These are phyloP conservation scores for Eutolmus rufibarbis DNA, from an alignment of 2,888 invertebrate species.

Conservation along the genomic window DNA sequence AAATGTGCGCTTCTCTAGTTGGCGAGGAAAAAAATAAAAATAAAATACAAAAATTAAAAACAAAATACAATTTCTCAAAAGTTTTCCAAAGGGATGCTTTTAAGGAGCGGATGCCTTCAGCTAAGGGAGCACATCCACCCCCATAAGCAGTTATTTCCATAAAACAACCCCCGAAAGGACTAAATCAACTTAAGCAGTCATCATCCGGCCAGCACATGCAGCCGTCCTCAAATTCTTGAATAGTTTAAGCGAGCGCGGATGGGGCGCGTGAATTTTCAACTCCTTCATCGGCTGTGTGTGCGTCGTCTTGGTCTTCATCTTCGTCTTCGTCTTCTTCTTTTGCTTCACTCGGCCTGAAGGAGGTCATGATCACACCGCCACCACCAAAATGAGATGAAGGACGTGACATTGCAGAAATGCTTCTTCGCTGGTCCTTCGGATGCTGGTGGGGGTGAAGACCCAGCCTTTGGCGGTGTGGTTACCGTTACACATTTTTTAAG, in stretches of 20 bases:
- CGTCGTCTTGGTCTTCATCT: background rate
- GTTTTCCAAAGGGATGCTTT: background rate
- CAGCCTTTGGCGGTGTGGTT: background rate
- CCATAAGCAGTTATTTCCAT: background rate
- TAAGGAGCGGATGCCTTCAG: background rate
- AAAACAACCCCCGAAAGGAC: background rate
- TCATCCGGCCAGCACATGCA: background rate
- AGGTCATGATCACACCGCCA: conserved; percentile 29
- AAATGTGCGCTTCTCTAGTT: background rate
- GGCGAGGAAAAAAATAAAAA: background rate
- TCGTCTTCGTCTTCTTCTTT: background rate
- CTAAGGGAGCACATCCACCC: background rate
- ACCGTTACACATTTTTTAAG: background rate
- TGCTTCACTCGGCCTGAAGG: background rate
- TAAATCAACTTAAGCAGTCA: conserved; percentile 15
- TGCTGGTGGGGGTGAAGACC: background rate
- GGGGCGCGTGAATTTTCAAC: background rate
- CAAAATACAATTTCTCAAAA: background rate
- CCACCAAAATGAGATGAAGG: background rate
- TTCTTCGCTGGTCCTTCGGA: background rate
- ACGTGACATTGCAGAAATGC: conserved; percentile 14
- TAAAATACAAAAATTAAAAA: background rate
- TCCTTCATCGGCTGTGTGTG: background rate
- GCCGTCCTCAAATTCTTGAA: background rate
- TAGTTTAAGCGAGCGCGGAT: background rate